phyloP scores from a whole-genome alignment of 1,140 invertebrate species.

The Lerema accius region DNA sequence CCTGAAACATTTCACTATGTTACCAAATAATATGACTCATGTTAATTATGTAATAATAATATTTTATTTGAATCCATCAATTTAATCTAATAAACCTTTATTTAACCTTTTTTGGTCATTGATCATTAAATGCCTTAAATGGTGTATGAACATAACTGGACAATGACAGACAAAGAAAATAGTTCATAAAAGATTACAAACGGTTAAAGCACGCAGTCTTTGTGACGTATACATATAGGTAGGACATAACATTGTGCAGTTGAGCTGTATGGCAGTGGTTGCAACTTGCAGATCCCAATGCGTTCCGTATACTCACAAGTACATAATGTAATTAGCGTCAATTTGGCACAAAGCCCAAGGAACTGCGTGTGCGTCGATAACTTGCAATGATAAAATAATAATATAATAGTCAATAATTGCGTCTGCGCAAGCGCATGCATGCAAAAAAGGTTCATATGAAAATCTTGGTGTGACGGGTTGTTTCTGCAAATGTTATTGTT shows the following conservation, averaged over 20 bases:
- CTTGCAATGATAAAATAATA: slow-evolving; percentile 5
- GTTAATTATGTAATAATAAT: too few relatives aligned
- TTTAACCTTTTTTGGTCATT: background rate
- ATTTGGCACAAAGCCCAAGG: slow-evolving; percentile 39
- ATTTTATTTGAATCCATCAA: too few relatives aligned
- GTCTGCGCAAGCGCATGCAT: too few relatives aligned
- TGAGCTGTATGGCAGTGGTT: background rate
- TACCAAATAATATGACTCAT: too few relatives aligned
- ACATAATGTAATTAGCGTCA: slow-evolving; percentile 27
- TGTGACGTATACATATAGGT: background rate
- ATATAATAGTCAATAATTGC: too few relatives aligned
- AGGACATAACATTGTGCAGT: slow-evolving; percentile 8
- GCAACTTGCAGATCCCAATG: slow-evolving; percentile 2
- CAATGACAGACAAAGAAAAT: slow-evolving; percentile 14
- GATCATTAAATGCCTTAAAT: background rate
- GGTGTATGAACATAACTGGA: background rate
- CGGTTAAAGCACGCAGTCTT: slow-evolving; percentile 20
- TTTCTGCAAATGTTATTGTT: too few relatives aligned
- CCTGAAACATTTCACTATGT: too few relatives aligned
- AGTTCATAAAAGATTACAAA: slow-evolving; percentile 3
- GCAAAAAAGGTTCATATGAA: too few relatives aligned
- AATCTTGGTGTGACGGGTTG: too few relatives aligned
- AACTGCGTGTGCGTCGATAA: slow-evolving; percentile 22
- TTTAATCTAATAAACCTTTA: too few relatives aligned
- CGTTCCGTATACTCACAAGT: slow-evolving; percentile 1